Evolutionary conservation across 2,113 vertebrate genomes (phyloP), one percentile per base, ranked within the genome.

Genomic region (Andinoacara biseriatus): DNA sequence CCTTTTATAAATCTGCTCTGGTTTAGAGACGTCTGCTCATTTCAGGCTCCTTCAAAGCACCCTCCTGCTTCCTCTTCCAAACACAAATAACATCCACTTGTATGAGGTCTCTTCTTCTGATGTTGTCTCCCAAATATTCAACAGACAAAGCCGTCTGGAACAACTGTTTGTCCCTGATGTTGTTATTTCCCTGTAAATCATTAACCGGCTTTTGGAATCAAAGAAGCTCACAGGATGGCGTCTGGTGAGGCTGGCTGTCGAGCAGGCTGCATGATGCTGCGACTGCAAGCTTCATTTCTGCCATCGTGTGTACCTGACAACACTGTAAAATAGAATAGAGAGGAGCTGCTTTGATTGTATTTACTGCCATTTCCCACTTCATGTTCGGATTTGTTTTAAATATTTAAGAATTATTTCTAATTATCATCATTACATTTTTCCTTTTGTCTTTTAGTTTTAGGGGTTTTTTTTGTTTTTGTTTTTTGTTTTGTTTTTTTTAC

Each of bases 161-260:
- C 43, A 82, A 63, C 15, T 17, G 69, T 80, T 62, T 76, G 82
- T 79, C 40, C 6, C 67, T 61, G 75, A 52, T 80, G 84, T 79
- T 77, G 61, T 65, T 26, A 62, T 79, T 84, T 78, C 49, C 13
- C 5, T 80, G 81, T 82, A 85, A 90, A 87, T 85, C 89, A 85
- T 85, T 80, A 85, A 86, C 26, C 9, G 13, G 74, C 56, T 74
- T 65, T 83, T 74, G 61, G 67, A 90, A 85, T 92, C 77, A 82
- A 90, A 85, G 80, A 56, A 38, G 62, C 76, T 74, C 5, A 3
- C 5, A 29, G 79, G 82, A 77, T 5, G 20, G 62, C 20, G 43
- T 59, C 76, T 82, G 74, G 43, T 5, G 13, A 80, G 31, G 33
- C 31, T 3, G 33, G 62, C 79, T 79, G 82, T 76, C 58, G 20